Evolutionary conservation across 1,140 invertebrate genomes (phyloP), one percentile per base, ranked within the genome.

Genomic region (Linepithema humile): DNA sequence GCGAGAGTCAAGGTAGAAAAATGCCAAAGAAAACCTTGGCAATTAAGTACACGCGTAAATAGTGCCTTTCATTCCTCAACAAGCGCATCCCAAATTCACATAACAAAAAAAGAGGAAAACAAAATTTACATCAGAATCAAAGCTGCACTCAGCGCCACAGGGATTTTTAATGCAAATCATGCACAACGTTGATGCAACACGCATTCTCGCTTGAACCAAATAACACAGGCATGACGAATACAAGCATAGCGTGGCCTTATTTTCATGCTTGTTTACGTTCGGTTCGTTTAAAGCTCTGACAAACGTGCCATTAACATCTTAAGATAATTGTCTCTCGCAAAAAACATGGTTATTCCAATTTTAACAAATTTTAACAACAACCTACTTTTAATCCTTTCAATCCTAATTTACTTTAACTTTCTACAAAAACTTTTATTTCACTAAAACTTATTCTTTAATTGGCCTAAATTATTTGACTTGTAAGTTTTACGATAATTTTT

Each of bases 211-310:
- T 57, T 80, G 64, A 35, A 43, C 35, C 3, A 70, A 70, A 80
- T 78, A 78, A 69, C 48, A 69, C 6, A 53, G 15, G 38, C 74
- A 20, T 78, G 74, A 67, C 62, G 35, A 69, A 62, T 55, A 55
- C 7, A 55, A 69, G 20, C n/a, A 40, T 17, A 32, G 35, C 62
- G 59, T 69, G 64, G 20, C 50, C 64, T 9, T 53, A 70, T 70
- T 70, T 80, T 57, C 64, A 57, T 12, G 50, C 64, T 40, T 78
- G 64, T 78, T 78, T 69, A 78, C 23, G 23, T 78, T 69, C 38
- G 35, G 12, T 3, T 38, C 12, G 3, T 40, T 60, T 43, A 67
- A 20, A 43, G 17, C 15, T 3, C 1, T 12, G 3, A 78, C 40
- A 67, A 78, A 29, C 26, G 23, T 32, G n/a, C 23, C 10, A 20